Evolutionary conservation across 2,797 vertebrate species (phyloP).

Genomic region (Paedocypris micromegethes): DNA sequence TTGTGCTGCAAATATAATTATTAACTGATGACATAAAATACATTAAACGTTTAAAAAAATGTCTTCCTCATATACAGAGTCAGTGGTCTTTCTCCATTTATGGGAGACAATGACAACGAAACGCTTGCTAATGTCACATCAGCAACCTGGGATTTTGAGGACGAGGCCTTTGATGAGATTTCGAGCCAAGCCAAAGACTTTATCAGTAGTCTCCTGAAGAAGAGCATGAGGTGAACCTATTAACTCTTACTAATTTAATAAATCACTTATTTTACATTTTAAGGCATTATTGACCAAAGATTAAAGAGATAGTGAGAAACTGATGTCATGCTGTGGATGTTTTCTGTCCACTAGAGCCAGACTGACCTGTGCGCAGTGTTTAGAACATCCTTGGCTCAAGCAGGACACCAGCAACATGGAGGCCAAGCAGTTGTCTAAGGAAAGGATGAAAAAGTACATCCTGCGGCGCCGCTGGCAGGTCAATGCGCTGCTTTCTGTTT

Average conservation of each 20-base stretch:
- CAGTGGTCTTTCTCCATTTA: conserved; percentile 97
- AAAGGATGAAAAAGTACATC: conserved; percentile 99
- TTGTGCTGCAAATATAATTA: not conserved
- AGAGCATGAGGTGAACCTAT: conserved; percentile 82
- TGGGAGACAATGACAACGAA: conserved; percentile 97
- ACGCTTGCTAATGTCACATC: conserved; percentile 96
- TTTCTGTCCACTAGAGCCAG: conserved; percentile 68
- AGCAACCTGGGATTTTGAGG: conserved; percentile 96
- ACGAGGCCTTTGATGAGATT: conserved; percentile 96
- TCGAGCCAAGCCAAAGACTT: conserved; percentile 94
- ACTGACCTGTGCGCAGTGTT: conserved; percentile 83
- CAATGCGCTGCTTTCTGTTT: conserved; percentile 42
- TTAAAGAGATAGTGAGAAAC: not conserved
- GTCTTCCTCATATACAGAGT: conserved; percentile 67
- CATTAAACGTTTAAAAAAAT: too few species aligned
- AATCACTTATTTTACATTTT: too few species aligned
- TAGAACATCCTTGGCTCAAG: conserved; percentile 90
- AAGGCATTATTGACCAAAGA: too few species aligned
- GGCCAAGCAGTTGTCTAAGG: conserved; percentile 95
- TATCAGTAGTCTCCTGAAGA: conserved; percentile 92
- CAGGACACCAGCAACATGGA: conserved; percentile 98
- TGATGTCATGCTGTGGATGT: not conserved
- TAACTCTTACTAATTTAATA: too few species aligned
- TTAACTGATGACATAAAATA: not conserved
- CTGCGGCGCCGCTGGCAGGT: conserved; percentile 98